phyloP scores from a whole-genome alignment of 64 coral and sea anemone genomes.

The Montipora efflorescens region DNA sequence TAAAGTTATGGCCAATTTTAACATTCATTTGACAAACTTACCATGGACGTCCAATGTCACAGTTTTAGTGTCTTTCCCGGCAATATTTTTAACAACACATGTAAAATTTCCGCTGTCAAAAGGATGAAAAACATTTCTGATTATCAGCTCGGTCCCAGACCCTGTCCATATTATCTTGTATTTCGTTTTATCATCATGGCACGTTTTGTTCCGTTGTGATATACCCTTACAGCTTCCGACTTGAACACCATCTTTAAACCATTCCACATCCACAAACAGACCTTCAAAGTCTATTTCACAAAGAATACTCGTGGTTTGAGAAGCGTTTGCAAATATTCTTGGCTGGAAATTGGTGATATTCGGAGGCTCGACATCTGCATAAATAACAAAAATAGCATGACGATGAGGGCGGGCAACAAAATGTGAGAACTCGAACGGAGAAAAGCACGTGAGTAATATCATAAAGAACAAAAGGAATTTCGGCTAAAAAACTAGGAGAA shows the following conservation, averaged over 20 bases:
- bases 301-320: slow-evolving; percentile 7
- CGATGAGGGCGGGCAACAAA: not conserved
- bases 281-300: slow-evolving; percentile 39
- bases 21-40: not conserved
- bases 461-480: no score
- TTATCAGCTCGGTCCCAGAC: slow-evolving; percentile 26
- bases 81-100: slow-evolving; percentile 27
- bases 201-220: slow-evolving; percentile 13
- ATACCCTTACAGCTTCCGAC: slow-evolving; percentile 19
- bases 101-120: slow-evolving; percentile 52
- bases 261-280: slow-evolving; percentile 30
- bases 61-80: slow-evolving; percentile 26
- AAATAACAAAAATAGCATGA: not conserved
- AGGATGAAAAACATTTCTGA: slow-evolving; percentile 40
- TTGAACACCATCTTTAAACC: slow-evolving; percentile 32
- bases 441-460: not conserved
- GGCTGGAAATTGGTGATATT: slow-evolving; percentile 53
- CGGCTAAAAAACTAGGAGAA: no score
- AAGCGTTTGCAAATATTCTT: slow-evolving; percentile 37
- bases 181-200: not conserved
- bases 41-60: slow-evolving; percentile 40
- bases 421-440: not conserved
- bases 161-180: slow-evolving; percentile 10
- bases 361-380: slow-evolving; percentile 33
- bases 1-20: no score